These are phyloP conservation scores for Enteromius mattozi DNA, from an alignment of 2,797 vertebrate genomes.

Conservation along the genomic window DNA sequence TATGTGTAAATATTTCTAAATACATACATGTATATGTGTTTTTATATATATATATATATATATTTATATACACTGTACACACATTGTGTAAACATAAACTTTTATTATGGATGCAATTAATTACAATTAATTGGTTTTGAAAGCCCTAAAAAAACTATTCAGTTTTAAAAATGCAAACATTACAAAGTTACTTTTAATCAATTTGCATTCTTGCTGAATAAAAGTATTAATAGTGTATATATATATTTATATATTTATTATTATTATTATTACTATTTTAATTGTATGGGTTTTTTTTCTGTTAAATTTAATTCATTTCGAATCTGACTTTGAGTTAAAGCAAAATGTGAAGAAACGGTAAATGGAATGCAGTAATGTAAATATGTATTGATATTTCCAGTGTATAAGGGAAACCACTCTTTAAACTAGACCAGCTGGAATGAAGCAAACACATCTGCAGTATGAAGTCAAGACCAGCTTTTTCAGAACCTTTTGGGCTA, in stretches of 20 bases:
- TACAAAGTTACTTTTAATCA: too few species aligned
- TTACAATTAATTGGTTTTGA: too few species aligned
- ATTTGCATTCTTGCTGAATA: too few species aligned
- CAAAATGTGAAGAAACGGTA: background rate
- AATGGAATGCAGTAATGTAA: background rate
- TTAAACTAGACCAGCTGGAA: conserved; percentile 44
- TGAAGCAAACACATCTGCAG: conserved; percentile 47
- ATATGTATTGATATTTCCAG: conserved; percentile 58
- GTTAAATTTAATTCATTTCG: background rate
- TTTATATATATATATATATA: too few species aligned
- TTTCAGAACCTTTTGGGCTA: conserved; percentile 34
- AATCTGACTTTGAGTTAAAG: background rate
- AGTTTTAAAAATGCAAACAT: background rate
- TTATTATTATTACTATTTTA: too few species aligned
- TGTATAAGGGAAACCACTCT: conserved; percentile 73
- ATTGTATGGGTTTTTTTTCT: background rate
- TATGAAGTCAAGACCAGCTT: conserved; percentile 50
- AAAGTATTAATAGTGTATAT: too few species aligned
- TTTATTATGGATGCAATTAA: too few species aligned
- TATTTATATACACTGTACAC: too few species aligned
- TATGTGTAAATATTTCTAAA: background rate
- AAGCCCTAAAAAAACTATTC: background rate
- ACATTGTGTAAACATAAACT: too few species aligned
- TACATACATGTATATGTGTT: background rate
- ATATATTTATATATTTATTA: too few species aligned